These are phyloP conservation scores for Hemibagrus guttatus DNA, from an alignment of 2,797 vertebrate species.

Conservation along the genomic window DNA sequence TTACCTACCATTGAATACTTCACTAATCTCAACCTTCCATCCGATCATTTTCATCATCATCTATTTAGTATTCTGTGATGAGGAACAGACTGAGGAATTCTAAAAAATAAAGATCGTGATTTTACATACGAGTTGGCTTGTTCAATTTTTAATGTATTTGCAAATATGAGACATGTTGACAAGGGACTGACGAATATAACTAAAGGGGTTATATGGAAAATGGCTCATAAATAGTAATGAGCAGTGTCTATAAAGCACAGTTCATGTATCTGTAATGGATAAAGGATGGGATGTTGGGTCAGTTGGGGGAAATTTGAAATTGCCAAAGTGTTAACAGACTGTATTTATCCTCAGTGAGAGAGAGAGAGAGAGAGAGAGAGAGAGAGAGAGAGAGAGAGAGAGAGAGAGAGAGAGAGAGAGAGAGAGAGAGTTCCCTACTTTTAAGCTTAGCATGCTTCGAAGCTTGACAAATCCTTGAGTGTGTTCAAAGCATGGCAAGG, in stretches of 20 bases:
- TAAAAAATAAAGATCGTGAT: not conserved
- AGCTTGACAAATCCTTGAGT: slow-evolving; percentile 4
- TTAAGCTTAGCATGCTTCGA: not conserved
- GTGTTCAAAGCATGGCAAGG: not conserved
- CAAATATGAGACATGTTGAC: slow-evolving; percentile 6
- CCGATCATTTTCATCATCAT: not conserved
- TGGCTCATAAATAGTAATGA: slow-evolving; percentile 39
- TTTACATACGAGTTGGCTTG: not conserved
- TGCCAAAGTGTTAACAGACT: not conserved
- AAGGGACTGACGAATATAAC: slow-evolving; percentile 5
- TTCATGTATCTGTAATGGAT: slow-evolving; percentile 32
- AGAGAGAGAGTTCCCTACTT: not conserved
- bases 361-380: not conserved
- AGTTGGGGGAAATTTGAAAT: not conserved
- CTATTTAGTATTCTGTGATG: not conserved
- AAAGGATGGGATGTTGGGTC: slow-evolving; percentile 9
- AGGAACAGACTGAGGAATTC: not conserved
- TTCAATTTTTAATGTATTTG: slow-evolving; percentile 13
- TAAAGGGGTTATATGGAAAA: slow-evolving; percentile 14
- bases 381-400: not conserved
- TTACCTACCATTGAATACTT: not conserved
- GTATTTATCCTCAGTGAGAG: not conserved
- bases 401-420: not conserved
- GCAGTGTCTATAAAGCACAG: slow-evolving; percentile 14
- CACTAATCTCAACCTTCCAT: not conserved